phyloP scores from a whole-genome alignment of 2,113 vertebrate species.

The Corapipo altera region DNA sequence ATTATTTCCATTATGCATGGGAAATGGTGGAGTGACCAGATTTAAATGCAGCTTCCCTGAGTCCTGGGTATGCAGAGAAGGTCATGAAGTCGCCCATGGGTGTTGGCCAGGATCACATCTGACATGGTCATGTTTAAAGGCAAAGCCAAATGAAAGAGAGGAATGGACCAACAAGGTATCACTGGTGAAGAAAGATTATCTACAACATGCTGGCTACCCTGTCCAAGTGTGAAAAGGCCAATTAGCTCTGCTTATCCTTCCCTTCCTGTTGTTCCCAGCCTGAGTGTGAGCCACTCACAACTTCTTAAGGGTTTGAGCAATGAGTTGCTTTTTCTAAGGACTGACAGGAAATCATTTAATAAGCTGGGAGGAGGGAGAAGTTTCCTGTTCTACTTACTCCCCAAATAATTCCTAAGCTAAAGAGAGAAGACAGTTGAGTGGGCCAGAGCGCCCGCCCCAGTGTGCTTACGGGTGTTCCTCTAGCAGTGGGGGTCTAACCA shows the following conservation, averaged over 20 bases:
- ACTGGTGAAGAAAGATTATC: constrained; percentile 54
- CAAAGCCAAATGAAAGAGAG: constrained; percentile 53
- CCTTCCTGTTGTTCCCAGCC: constrained; percentile 78
- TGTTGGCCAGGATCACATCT: background rate
- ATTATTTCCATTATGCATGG: background rate
- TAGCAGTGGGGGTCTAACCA: background rate
- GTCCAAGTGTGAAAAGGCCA: constrained; percentile 66
- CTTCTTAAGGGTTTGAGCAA: constrained; percentile 57
- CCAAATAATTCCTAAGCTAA: background rate
- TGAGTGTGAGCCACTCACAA: constrained; percentile 51
- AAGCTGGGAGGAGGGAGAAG: constrained; percentile 52
- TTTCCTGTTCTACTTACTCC: constrained; percentile 39
- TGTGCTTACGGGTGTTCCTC: accelerated
- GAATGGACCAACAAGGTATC: background rate
- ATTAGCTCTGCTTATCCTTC: constrained; percentile 72
- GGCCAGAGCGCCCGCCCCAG: background rate
- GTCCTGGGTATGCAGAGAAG: background rate
- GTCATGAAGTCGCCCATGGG: background rate
- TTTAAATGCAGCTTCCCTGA: background rate
- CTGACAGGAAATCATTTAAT: constrained; percentile 77
- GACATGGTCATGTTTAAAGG: constrained; percentile 29
- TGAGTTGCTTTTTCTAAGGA: constrained; percentile 64
- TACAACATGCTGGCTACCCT: background rate
- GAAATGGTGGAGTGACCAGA: background rate
- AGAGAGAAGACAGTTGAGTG: background rate